A percentile compares a stretch with the other conserved stretches of the same genome.
Evolutionary conservation across 1,140 invertebrate genomes (phyloP).

Genomic region (Trigoniulus corallinus): DNA sequence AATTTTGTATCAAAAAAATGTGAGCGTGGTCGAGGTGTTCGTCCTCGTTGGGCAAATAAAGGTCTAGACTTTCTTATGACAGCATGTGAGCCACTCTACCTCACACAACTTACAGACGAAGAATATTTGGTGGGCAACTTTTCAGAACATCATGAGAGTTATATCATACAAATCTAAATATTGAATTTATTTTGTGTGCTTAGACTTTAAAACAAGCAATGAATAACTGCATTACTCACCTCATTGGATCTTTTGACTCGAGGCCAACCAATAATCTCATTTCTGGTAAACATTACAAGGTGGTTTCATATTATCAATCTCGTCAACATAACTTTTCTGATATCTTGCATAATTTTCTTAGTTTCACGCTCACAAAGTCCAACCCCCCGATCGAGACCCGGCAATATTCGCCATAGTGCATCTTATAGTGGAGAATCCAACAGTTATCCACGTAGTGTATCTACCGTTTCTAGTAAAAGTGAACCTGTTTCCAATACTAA

Average conservation of each 20-base stretch:
- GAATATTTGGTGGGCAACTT: slow-evolving; percentile 45
- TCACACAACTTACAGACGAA: slow-evolving; percentile 48
- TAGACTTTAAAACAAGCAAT: slow-evolving; percentile 47
- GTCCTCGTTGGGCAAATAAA: slow-evolving; percentile 68
- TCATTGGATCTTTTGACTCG: slow-evolving; percentile 41
- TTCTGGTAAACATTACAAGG: no score
- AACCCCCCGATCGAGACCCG: slow-evolving; percentile 17
- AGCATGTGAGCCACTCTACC: slow-evolving; percentile 62
- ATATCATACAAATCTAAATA: background rate
- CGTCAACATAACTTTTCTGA: no score
- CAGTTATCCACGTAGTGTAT: background rate
- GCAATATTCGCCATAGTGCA: background rate
- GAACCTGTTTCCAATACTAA: no score
- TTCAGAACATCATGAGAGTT: background rate
- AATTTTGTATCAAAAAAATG: slow-evolving; percentile 61
- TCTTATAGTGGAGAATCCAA: no score
- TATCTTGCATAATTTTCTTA: background rate
- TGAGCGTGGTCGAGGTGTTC: slow-evolving; percentile 59
- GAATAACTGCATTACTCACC: slow-evolving; percentile 59
- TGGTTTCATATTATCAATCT: no score
- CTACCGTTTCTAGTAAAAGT: background rate
- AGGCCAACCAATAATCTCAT: slow-evolving; percentile 12
- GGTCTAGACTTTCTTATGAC: slow-evolving; percentile 68
- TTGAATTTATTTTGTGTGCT: slow-evolving; percentile 1
- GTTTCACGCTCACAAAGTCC: slow-evolving; percentile 19